phyloP scores from a whole-genome alignment of 2,797 vertebrate species.

The Urosaurus nigricauda region DNA sequence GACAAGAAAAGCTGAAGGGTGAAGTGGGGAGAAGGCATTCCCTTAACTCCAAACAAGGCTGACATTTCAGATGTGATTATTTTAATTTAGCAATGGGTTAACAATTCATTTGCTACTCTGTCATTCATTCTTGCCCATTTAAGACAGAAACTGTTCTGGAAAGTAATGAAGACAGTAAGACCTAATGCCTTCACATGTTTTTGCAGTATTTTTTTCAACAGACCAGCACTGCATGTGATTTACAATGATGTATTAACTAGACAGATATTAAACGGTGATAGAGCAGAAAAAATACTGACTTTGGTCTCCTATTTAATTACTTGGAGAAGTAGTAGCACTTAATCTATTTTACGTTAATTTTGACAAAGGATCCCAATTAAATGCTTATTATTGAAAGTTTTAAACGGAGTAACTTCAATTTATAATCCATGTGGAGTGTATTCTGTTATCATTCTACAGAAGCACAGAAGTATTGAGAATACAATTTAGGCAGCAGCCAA shows the following conservation, averaged over 20 bases:
- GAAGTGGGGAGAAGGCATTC: constrained; percentile 69
- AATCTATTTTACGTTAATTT: background rate
- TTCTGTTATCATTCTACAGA: background rate
- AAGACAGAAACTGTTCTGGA: constrained; percentile 46
- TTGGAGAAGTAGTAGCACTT: constrained; percentile 38
- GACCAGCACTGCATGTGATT: constrained; percentile 47
- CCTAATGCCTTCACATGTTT: constrained; percentile 55
- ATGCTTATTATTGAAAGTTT: background rate
- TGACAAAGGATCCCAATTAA: constrained; percentile 13
- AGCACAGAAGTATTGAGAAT: background rate
- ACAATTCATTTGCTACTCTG: constrained; percentile 74
- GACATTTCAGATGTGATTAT: constrained; percentile 70
- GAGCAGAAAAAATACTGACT: constrained; percentile 23
- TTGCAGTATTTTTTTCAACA: constrained; percentile 63
- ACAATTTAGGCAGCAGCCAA: background rate
- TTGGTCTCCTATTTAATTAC: constrained; percentile 43
- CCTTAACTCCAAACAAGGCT: constrained; percentile 67
- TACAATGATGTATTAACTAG: constrained; percentile 53
- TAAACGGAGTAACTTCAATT: background rate
- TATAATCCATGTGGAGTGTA: background rate
- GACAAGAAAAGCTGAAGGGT: constrained; percentile 70
- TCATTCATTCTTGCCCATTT: constrained; percentile 64
- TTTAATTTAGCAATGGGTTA: constrained; percentile 72
- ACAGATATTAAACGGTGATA: constrained; percentile 45
- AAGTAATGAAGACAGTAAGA: constrained; percentile 42